phyloP scores from a whole-genome alignment of 2,113 vertebrate species.

The Tangachromis dhanisi region DNA sequence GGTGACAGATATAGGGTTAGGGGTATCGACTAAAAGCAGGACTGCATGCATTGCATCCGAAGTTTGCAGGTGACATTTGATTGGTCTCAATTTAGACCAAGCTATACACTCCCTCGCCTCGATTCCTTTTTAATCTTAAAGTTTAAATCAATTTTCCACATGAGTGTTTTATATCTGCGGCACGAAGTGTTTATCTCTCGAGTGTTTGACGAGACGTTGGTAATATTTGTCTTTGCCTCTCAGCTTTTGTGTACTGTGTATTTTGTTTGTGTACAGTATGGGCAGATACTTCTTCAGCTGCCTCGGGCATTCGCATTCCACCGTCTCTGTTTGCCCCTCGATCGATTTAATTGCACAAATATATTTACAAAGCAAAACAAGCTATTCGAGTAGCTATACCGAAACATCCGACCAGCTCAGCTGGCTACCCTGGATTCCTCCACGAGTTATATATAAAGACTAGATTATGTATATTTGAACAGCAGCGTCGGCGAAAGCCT shows the following conservation, averaged over 20 bases:
- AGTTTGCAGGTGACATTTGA: not conserved
- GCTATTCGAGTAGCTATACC: not conserved
- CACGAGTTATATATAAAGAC: not conserved
- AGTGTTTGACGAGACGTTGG: not conserved
- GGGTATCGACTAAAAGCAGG: not conserved
- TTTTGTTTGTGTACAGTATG: not conserved
- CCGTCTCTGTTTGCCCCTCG: not conserved
- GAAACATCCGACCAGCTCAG: not conserved
- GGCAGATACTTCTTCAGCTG: not conserved
- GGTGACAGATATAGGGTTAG: not conserved
- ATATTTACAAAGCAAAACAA: slow-evolving; percentile 31
- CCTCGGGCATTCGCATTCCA: not conserved
- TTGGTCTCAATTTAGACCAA: not conserved
- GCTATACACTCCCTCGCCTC: not conserved
- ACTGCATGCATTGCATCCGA: not conserved
- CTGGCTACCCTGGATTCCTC: not conserved
- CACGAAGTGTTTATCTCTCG: not conserved
- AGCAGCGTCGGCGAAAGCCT: not conserved
- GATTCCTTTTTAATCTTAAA: not conserved
- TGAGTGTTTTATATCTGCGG: not conserved
- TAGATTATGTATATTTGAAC: not conserved
- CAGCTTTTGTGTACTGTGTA: not conserved
- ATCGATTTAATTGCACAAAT: slow-evolving; percentile 20
- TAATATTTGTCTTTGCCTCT: not conserved
- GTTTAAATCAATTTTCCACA: not conserved